Percentiles rank a stretch among this genome's conserved stretches.
These are phyloP conservation scores for Sebastes alutus DNA, from an alignment of 2,797 vertebrate genomes.

Conservation along the genomic window DNA sequence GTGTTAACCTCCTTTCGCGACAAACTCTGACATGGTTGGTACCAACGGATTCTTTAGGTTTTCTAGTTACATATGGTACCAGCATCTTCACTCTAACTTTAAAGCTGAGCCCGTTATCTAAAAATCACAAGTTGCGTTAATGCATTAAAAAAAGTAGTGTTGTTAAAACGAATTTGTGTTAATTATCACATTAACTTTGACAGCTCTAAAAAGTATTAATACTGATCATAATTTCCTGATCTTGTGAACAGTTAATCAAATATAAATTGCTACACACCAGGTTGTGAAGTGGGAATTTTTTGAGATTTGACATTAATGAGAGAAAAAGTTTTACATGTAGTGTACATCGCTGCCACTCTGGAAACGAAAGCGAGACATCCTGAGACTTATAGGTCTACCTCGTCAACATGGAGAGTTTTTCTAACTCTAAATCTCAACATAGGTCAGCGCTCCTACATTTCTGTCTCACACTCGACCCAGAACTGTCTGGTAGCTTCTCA, in stretches of 20 bases:
- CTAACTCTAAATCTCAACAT: conserved; percentile 44
- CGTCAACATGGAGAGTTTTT: not conserved
- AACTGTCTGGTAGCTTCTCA: conserved; percentile 62
- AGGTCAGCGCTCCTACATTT: conserved; percentile 43
- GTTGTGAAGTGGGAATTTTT: not conserved
- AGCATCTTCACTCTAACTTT: no score
- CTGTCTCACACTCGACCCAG: conserved; percentile 65
- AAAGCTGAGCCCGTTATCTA: no score
- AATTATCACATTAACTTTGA: no score
- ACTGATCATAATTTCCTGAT: conserved; percentile 8
- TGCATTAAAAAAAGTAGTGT: fast-evolving
- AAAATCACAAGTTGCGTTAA: no score
- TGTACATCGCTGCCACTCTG: not conserved
- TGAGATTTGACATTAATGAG: not conserved
- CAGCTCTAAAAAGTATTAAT: not conserved
- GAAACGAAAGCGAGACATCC: conserved; percentile 22
- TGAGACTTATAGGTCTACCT: conserved; percentile 21
- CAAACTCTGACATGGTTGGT: no score
- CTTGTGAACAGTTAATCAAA: not conserved
- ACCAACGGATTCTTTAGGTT: fast-evolving
- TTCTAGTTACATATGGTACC: fast-evolving
- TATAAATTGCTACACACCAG: not conserved
- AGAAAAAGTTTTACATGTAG: not conserved
- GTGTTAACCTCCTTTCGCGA: no score
- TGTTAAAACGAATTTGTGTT: no score